A percentile compares a stretch with the other conserved stretches of the same genome.
Evolutionary conservation across 2,797 vertebrate species (phyloP).

Genomic region (Paguma larvata): DNA sequence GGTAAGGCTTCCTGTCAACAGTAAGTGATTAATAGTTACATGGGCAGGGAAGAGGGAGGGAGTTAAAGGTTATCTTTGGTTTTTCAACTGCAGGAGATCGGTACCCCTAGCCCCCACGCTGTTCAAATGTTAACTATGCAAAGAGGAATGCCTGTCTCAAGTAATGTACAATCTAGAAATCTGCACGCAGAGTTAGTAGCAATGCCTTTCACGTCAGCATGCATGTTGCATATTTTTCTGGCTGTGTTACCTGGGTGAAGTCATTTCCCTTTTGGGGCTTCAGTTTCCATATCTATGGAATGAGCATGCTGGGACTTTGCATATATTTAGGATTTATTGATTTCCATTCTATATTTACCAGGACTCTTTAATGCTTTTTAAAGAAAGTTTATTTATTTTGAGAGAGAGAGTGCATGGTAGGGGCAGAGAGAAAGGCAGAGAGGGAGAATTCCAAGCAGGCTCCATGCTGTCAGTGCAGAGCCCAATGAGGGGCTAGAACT

Average conservation of each 20-base stretch:
- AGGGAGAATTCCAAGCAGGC: too few relatives aligned
- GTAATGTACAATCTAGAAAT: not conserved
- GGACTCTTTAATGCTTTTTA: not conserved
- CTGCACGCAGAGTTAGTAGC: not conserved
- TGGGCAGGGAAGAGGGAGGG: not conserved
- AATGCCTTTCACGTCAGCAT: not conserved
- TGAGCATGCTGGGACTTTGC: not conserved
- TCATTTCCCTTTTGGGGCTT: not conserved
- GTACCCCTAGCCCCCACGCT: not conserved
- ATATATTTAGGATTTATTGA: not conserved
- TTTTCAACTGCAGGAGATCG: not conserved
- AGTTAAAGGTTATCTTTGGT: not conserved
- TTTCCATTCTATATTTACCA: not conserved
- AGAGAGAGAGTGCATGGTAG: too few relatives aligned
- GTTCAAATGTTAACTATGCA: not conserved
- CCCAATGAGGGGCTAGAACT: too few relatives aligned
- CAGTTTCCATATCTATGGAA: constrained; percentile 1
- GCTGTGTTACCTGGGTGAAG: not conserved
- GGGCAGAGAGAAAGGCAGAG: too few relatives aligned
- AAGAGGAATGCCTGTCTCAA: not conserved
- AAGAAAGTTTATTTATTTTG: too few relatives aligned
- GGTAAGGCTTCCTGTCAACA: not conserved
- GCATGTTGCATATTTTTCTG: not conserved
- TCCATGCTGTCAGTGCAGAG: too few relatives aligned
- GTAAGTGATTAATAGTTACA: not conserved